Conservation (phyloP, 2,888 invertebrate genomes). For the Platerodrilus igneus region DNA sequence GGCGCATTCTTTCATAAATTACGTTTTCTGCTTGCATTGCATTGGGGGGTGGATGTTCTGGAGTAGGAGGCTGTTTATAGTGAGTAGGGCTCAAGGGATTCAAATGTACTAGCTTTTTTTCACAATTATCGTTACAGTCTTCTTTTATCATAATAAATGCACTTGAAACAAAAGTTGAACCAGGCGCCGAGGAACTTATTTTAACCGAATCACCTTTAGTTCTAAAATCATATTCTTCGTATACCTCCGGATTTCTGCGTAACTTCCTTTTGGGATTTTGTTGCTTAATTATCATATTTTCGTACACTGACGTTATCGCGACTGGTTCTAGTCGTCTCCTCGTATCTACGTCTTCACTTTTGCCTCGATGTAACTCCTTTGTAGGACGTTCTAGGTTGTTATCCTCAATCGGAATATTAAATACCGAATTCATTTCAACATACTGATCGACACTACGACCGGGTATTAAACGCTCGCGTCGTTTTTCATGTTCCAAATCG, state of each 20-base stretch:
- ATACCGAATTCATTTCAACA: constrained; percentile 66
- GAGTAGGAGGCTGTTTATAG: constrained; percentile 88
- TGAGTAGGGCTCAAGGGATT: constrained; percentile 81
- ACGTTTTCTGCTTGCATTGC: constrained; percentile 83
- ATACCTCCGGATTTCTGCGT: constrained; percentile 57
- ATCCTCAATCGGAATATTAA: constrained; percentile 47
- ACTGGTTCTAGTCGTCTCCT: constrained; percentile 58
- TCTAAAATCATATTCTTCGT: constrained; percentile 58
- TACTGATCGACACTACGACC: constrained; percentile 74
- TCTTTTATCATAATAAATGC: constrained; percentile 53
- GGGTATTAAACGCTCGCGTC: constrained; percentile 56
- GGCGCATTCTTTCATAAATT: constrained; percentile 85
- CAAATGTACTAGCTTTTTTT: constrained; percentile 18
- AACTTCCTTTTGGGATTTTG: constrained; percentile 70
- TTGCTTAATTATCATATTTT: constrained; percentile 66
- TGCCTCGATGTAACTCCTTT: constrained; percentile 45
- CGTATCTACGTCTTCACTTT: constrained; percentile 46
- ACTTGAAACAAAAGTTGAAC: constrained; percentile 52
- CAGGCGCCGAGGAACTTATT: constrained; percentile 42
- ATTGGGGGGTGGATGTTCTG: constrained; percentile 90
- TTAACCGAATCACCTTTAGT: constrained; percentile 39
- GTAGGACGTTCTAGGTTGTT: constrained; percentile 36
- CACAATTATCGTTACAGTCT: constrained; percentile 45
- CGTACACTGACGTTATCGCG: constrained; percentile 69
- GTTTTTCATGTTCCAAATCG: constrained; percentile 54